Base-by-base conservation (phyloP, 2,888 invertebrate species). In the Pinctada fucata region DNA sequence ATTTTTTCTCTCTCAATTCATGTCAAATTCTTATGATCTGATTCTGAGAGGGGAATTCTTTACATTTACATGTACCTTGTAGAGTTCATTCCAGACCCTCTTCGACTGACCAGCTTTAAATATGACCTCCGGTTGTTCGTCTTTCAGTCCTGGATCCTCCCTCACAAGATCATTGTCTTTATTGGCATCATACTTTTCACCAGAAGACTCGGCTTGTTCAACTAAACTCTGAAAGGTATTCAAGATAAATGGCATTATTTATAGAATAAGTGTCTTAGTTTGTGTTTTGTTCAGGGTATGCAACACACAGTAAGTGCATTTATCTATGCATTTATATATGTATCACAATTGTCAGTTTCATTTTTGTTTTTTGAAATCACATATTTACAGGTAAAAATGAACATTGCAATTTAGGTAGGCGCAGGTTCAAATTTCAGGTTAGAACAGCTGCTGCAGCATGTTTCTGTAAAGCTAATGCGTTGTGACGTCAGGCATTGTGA, bases 61-160 rank as follows among this genome's bases (percentile, higher is more conserved):
- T 31, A 31, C 31, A 31, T 31, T 31, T 31, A 31, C 31, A 31
- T 31, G 31, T 75, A 99, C 99, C 94, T 99, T 99, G 92, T 99
- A 98, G 68, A 99, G 93, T 92, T 99, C 99, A 94, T 97, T 98
- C 99, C 99, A 99, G 89, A 99, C 98, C 86, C 99, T 95, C 93
- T 95, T 97, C 87, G 99, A 99, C 93, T 98, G 97, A 0, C 99
- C 93, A 52, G 93, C 93, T 82, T 90, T 91, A 84, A 93, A 93
- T n/a, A 92, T 95, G 96, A 97, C 97, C 92, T 99, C 99, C 82
- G 97, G 95, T 70, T 96, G 95, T 31, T 96, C 95, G 86, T 96
- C 95, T 90, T 95, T 95, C 5, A 96, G 95, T 49, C 97, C 97
- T 49, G 95, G 89, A 88, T 91, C 95, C 88, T 97, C 96, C 74